Evolutionary conservation across 2,888 invertebrate species (phyloP), one percentile per base, ranked within the genome.

Genomic region (Heliconius sara): DNA sequence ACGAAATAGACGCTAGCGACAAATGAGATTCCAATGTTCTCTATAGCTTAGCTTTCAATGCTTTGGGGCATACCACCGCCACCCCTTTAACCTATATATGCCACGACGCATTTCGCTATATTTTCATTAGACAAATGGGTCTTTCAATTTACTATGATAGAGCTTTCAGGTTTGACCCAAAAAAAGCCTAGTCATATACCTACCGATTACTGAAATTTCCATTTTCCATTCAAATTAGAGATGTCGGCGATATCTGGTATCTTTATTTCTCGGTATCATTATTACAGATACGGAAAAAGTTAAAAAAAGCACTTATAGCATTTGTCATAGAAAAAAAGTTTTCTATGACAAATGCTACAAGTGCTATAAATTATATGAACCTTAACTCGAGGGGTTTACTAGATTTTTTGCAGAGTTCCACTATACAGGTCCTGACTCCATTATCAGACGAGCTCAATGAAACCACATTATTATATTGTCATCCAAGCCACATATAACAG

Each of bases 61-160:
- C 52, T 19, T 22, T 25, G 1, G 27, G 16, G 43, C 66, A 43
- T 66, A 39, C 70, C 12, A 13, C 3, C 68, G 52, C 79, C 81
- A 77, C 80, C 80, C 76, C 78, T 67, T 27, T 76, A 67, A 80
- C 80, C 79, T 80, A 75, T 43, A 74, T 71, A 77, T 63, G 57
- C 22, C 57, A 68, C 27, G 67, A 71, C 63, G 68, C 63, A 67
- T 76, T 73, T 70, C 74, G 74, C 75, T 60, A 79, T 47, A 66
- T 47, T 77, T 66, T 71, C 77, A 77, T 79, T 77, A 75, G 27
- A 27, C 27, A 65, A 75, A 75, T 66, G 43, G 75, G 63, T 75
- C 65, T 65, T 27, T 12, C n/a, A 52, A 30, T 72, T 30, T 30
- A n/a, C 19, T 72, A 30, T 34, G 52, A 27, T 47, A 52, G 43